Base-by-base conservation (phyloP, 2,797 vertebrate genomes). In the Gymnoscopelus braueri region DNA sequence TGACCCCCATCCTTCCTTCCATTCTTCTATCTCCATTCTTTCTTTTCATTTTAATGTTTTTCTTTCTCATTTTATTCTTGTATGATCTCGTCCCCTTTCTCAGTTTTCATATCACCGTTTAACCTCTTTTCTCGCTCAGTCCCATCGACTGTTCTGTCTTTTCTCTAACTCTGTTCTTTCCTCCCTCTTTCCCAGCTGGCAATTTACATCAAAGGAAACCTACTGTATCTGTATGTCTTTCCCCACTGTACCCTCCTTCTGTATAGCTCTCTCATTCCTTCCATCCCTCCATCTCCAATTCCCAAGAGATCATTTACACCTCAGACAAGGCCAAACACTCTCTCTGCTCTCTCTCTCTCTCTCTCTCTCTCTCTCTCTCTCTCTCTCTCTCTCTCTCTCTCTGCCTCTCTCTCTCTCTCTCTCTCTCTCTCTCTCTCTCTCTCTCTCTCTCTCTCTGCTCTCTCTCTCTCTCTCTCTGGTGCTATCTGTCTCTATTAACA, bases 401-500 rank as follows among this genome's bases (percentile, higher is more conserved):
- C n/a, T 3, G n/a, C n/a, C 51, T 19, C 13, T 15, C 32, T 11
- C n/a, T n/a, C n/a, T n/a, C 19, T 19, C 19, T 19, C 19, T 1
- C 19, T 19, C 19, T 19, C 19, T 1, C 19, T 19, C 24, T 32
- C 55, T 9, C 57, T 39, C 63, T 29, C 54, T 8, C 1, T 59
- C 12, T 64, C 10, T 57, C 15, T 59, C 23, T 32, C 63, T 63
- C 12, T 63, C 49, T 61, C 60, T 32, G 63, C 24, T 7, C 12
- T 5, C 51, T 14, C 57, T 29, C 62, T 19, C 51, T 29, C n/a
- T 3, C 51, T 19, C 13, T 15, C 32, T 11, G 14, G 0, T 63
- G 15, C 71, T 81, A 64, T 75, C 14, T 26, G 15, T 52, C 56
- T 52, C 71, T 74, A 78, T 86, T 72, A 80, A 69, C 47, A 56